Conservation (phyloP, 2,888 invertebrate genomes). For the Antitype chi region DNA sequence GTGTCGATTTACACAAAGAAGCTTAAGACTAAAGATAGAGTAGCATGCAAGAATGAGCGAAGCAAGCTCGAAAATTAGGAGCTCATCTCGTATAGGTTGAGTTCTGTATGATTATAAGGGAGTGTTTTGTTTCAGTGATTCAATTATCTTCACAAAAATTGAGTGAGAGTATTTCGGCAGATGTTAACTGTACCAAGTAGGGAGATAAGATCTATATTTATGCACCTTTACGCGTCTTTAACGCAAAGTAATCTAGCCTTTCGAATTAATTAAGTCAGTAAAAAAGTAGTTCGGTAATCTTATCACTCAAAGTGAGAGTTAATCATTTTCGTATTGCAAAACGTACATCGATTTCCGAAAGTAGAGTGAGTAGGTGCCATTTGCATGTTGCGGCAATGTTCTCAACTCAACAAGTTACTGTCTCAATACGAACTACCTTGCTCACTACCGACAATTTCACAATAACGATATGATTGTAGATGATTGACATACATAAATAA, state of each 20-base stretch:
- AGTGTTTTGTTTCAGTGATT: neutral
- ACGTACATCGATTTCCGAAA: constrained; percentile 65
- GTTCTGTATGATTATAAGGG: too few species aligned
- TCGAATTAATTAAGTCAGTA: constrained; percentile 24
- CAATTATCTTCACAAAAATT: neutral
- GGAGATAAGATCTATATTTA: constrained; percentile 23
- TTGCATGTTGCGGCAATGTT: constrained; percentile 71
- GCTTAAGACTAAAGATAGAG: too few species aligned
- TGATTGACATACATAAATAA: constrained; percentile 55
- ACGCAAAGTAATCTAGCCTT: constrained; percentile 42
- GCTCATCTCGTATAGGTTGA: too few species aligned
- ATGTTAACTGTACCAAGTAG: neutral
- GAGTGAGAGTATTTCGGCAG: neutral
- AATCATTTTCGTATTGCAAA: constrained; percentile 41
- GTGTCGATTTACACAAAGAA: too few species aligned
- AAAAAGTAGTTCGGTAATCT: constrained; percentile 36
- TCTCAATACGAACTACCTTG: constrained; percentile 61
- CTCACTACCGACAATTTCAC: constrained; percentile 61
- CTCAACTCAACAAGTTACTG: constrained; percentile 64
- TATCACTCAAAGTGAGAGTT: constrained; percentile 16
- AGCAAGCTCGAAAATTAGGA: too few species aligned
- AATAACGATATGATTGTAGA: constrained; percentile 64
- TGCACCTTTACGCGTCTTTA: constrained; percentile 38
- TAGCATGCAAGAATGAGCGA: too few species aligned
- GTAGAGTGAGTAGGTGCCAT: constrained; percentile 63